phyloP scores from a whole-genome alignment of 2,888 invertebrate genomes.

The Temnothorax unifasciatus region DNA sequence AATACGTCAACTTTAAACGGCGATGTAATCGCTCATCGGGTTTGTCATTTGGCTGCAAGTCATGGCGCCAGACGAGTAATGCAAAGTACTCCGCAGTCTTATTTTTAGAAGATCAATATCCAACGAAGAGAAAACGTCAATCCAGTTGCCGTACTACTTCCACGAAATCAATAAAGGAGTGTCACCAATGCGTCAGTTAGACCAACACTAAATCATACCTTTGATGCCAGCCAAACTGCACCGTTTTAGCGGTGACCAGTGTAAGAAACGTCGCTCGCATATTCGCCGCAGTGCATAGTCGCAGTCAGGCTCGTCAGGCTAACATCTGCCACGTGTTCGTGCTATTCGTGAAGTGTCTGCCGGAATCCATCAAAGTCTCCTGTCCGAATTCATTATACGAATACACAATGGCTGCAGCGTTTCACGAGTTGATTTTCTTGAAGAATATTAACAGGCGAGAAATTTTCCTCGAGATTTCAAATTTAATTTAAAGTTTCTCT shows the following conservation, averaged over 20 bases:
- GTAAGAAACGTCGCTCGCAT: conserved; percentile 19
- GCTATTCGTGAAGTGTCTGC: conserved; percentile 36
- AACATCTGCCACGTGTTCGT: conserved; percentile 34
- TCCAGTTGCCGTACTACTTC: conserved; percentile 55
- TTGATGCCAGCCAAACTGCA: conserved; percentile 36
- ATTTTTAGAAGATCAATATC: conserved; percentile 63
- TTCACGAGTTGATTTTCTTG: conserved; percentile 17
- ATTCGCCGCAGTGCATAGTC: not conserved
- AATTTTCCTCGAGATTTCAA: not conserved
- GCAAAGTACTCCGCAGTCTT: conserved; percentile 8
- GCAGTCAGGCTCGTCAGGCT: not conserved
- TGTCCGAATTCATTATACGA: conserved; percentile 20
- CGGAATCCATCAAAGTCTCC: conserved; percentile 32
- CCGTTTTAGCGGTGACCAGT: conserved; percentile 40
- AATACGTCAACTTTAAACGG: not conserved
- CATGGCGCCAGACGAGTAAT: conserved; percentile 13
- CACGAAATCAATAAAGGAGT: conserved; percentile 46
- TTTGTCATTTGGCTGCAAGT: conserved; percentile 32
- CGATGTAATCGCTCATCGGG: conserved; percentile 33
- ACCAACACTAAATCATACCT: conserved; percentile 66
- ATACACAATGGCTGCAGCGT: not conserved
- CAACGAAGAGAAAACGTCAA: conserved; percentile 58
- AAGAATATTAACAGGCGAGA: not conserved
- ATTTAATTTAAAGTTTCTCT: not conserved
- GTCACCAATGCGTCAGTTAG: conserved; percentile 52